phyloP scores from a whole-genome alignment of 2,888 invertebrate genomes.

The Nasonovia ribisnigri region DNA sequence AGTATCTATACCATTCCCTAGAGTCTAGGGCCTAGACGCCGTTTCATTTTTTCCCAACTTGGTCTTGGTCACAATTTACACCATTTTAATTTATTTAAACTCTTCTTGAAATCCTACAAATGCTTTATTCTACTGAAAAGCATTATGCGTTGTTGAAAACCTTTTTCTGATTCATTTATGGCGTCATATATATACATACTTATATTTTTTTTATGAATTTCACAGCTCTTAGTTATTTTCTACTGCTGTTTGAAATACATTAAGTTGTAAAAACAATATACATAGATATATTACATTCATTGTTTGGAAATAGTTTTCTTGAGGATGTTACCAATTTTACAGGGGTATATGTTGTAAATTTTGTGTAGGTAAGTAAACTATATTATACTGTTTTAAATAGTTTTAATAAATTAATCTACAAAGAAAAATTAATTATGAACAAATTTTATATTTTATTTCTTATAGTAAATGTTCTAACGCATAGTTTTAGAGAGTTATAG shows the following conservation, averaged over 20 bases:
- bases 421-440: background rate
- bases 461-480: background rate
- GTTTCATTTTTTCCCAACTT: background rate
- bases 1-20: background rate
- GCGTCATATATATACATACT: background rate
- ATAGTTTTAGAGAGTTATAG: background rate
- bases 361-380: background rate
- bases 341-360: background rate
- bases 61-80: background rate
- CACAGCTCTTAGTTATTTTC: background rate
- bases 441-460: background rate
- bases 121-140: background rate
- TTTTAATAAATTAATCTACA: background rate
- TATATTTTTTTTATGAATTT: background rate
- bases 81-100: constrained; percentile 1
- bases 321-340: background rate
- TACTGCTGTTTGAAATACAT: background rate
- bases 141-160: background rate
- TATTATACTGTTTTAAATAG: background rate
- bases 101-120: background rate
- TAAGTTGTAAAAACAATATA: background rate
- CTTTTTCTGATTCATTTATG: background rate
- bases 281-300: background rate
- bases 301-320: background rate
- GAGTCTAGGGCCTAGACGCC: too few species aligned